phyloP scores from a whole-genome alignment of 2,888 invertebrate genomes.

The Neria commutata region DNA sequence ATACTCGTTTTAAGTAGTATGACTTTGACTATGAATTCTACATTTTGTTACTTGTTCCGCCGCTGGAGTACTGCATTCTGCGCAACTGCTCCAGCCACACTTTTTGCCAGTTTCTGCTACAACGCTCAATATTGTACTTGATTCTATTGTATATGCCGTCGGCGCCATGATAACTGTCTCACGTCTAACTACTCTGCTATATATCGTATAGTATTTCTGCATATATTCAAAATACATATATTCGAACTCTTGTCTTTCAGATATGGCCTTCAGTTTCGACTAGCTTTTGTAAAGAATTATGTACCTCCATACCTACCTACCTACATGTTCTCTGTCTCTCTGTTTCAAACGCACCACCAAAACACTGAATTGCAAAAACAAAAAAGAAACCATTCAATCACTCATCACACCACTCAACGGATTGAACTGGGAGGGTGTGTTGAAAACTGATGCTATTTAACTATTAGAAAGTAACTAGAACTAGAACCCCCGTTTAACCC shows the following conservation, averaged over 20 bases:
- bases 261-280: slow-evolving; percentile 63
- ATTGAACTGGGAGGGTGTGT: slow-evolving; percentile 46
- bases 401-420: slow-evolving; percentile 18
- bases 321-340: slow-evolving; percentile 27
- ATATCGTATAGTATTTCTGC: neutral
- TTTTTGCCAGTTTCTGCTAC: no score
- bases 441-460: slow-evolving; percentile 39
- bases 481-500: no score
- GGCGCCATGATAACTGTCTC: no score
- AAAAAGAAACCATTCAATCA: neutral
- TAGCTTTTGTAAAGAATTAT: slow-evolving; percentile 42
- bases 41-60: no score
- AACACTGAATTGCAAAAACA: slow-evolving; percentile 34
- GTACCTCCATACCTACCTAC: no score
- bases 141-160: no score
- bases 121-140: no score
- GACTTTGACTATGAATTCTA: no score
- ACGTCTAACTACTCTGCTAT: slow-evolving; percentile 23
- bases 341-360: slow-evolving; percentile 14
- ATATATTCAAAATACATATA: slow-evolving; percentile 24
- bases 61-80: no score
- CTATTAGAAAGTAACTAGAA: neutral
- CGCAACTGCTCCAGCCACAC: no score
- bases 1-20: no score
- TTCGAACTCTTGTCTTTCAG: slow-evolving; percentile 57